Evolutionary conservation across 2,888 invertebrate species (phyloP).

Genomic region (Callimorpha dominula): DNA sequence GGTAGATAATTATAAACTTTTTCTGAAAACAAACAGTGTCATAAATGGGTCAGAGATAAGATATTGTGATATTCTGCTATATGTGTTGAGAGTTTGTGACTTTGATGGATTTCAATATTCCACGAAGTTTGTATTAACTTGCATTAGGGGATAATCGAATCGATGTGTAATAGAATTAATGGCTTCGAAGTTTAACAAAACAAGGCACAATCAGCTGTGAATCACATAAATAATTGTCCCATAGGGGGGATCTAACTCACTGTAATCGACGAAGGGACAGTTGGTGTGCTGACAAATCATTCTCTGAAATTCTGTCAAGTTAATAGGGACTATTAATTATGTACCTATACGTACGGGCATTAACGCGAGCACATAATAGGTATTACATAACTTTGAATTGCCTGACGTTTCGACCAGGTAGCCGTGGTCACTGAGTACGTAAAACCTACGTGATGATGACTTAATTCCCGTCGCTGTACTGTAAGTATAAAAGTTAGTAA

Average conservation of each 20-base stretch:
- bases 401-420: no score
- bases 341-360: no score
- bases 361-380: no score
- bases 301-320: neutral
- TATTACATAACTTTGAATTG: no score
- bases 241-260: neutral
- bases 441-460: no score
- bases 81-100: neutral
- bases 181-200: neutral
- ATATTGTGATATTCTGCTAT: constrained; percentile 19
- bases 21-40: neutral
- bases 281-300: neutral
- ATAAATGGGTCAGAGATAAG: neutral
- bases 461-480: no score
- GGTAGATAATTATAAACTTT: neutral
- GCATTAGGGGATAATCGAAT: neutral
- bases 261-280: neutral
- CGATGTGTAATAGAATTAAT: neutral
- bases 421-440: no score
- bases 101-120: neutral
- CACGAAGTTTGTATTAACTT: neutral
- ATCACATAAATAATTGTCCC: neutral
- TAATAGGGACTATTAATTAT: neutral
- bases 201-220: neutral
- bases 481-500: no score